Evolutionary conservation across 2,113 vertebrate species (phyloP).

Genomic region (Mastomys natalensis): DNA sequence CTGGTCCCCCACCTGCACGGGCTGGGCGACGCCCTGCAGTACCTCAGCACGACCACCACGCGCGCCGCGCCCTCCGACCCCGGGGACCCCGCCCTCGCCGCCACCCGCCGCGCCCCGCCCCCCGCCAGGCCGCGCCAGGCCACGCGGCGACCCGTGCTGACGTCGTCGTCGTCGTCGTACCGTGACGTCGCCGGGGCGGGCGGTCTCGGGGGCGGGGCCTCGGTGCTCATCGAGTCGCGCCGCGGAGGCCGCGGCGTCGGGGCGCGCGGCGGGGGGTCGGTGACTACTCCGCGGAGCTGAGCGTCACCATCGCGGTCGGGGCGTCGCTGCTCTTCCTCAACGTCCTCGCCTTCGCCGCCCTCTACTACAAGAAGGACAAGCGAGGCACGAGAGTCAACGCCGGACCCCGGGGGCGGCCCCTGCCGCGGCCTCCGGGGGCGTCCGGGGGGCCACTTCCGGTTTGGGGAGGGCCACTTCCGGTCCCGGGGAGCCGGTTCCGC

Average conservation of each 20-base stretch:
- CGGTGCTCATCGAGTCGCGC: conserved; percentile 95
- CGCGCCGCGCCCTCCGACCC: neutral
- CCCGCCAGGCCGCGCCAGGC: neutral
- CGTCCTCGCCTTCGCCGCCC: neutral
- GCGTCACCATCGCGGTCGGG: neutral
- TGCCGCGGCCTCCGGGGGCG: accelerated
- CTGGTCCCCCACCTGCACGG: conserved; percentile 96
- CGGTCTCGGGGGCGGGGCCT: too few species aligned
- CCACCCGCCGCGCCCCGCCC: too few species aligned
- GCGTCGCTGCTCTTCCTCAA: neutral
- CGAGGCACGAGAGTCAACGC: conserved; percentile 93
- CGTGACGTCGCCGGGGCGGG: too few species aligned
- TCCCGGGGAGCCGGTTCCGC: conserved; percentile 84
- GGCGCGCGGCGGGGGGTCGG: too few species aligned
- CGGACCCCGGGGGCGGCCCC: conserved; percentile 51
- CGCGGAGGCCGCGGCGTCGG: too few species aligned
- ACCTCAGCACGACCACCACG: conserved; percentile 96
- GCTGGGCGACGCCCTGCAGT: conserved; percentile 96
- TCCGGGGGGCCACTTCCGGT: accelerated
- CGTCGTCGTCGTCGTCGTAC: too few species aligned
- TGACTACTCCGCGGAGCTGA: neutral
- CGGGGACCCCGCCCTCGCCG: too few species aligned
- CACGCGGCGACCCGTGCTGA: neutral
- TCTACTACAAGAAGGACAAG: conserved; percentile 69
- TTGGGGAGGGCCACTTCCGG: too few species aligned